These are phyloP conservation scores for Amphiduros pacificus DNA, from an alignment of 2,888 invertebrate species.

Conservation along the genomic window DNA sequence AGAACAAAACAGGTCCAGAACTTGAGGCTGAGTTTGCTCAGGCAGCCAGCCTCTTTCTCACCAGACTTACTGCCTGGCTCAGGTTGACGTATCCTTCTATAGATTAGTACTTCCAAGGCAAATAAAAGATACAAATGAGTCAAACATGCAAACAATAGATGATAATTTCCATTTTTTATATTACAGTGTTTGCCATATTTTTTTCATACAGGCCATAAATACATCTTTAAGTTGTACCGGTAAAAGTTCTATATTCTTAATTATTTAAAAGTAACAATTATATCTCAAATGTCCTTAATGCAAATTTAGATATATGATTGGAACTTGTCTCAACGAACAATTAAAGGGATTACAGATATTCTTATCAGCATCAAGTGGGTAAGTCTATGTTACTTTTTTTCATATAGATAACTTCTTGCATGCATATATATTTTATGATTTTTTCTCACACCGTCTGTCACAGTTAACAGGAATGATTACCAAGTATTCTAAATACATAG, in stretches of 20 bases:
- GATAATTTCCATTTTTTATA: no score
- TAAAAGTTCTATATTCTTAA: no score
- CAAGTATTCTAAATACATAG: not conserved
- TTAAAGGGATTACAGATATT: conserved; percentile 55
- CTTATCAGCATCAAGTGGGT: conserved; percentile 59
- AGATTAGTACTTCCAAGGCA: no score
- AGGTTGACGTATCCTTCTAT: conserved; percentile 57
- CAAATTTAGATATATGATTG: conserved; percentile 55
- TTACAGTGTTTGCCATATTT: no score
- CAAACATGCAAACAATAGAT: no score
- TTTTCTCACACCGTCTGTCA: no score
- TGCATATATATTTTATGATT: no score
- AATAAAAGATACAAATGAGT: no score
- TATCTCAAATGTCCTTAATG: no score
- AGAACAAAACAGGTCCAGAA: conserved; percentile 59
- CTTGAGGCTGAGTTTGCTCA: conserved; percentile 59
- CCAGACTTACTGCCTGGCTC: conserved; percentile 57
- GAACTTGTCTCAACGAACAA: conserved; percentile 57
- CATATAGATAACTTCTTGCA: not conserved
- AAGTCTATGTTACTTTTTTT: conserved; percentile 27
- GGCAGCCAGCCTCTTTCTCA: conserved; percentile 58
- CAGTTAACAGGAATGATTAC: not conserved
- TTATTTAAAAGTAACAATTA: no score
- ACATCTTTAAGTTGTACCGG: no score
- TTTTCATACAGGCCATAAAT: no score